Evolutionary conservation across 2,888 invertebrate genomes (phyloP).

Genomic region (Acanthoscelides obtectus): DNA sequence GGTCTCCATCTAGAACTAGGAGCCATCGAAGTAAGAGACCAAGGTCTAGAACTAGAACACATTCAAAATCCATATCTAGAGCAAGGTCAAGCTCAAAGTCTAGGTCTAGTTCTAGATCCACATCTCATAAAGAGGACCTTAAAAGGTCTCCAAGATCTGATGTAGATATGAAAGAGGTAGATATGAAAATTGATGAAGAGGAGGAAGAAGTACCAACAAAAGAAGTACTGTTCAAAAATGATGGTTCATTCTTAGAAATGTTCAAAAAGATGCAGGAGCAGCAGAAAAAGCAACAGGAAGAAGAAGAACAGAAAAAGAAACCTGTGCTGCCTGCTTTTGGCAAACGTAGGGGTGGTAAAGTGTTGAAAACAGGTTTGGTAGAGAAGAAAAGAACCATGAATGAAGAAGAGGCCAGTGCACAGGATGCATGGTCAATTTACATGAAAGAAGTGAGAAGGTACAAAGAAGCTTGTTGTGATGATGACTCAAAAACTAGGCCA

Average conservation of each 20-base stretch:
- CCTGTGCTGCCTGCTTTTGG: constrained; percentile 59
- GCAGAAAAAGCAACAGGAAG: constrained; percentile 47
- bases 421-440: constrained; percentile 90
- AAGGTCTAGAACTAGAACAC: background rate
- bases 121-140: background rate
- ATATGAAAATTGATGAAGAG: constrained; percentile 29
- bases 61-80: constrained; percentile 6
- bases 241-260: constrained; percentile 87
- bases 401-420: constrained; percentile 62
- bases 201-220: constrained; percentile 36
- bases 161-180: constrained; percentile 24
- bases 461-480: constrained; percentile 87
- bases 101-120: background rate
- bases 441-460: constrained; percentile 92
- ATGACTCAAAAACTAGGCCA: constrained; percentile 85
- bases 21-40: constrained; percentile 10
- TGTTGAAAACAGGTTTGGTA: constrained; percentile 85
- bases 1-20: constrained; percentile 25
- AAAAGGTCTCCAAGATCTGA: constrained; percentile 14
- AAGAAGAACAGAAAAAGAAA: constrained; percentile 41
- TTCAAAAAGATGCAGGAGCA: constrained; percentile 83
- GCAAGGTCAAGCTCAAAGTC: constrained; percentile 11
- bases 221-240: constrained; percentile 68
- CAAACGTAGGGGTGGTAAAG: constrained; percentile 79
- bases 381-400: constrained; percentile 71